Base-by-base conservation (phyloP, 2,113 vertebrate genomes). In the Lamprotornis superbus region DNA sequence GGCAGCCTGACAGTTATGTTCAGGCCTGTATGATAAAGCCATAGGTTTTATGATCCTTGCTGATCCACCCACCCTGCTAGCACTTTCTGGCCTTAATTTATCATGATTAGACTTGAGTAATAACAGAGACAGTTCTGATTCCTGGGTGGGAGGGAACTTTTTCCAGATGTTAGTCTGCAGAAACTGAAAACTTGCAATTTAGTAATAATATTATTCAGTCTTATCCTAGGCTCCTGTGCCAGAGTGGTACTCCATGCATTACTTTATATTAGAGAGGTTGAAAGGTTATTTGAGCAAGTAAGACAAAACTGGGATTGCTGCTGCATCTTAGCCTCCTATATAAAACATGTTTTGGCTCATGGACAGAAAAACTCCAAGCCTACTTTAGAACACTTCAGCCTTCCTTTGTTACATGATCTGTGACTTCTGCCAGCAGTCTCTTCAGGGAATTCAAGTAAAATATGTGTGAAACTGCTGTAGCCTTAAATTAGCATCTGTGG, bases 61-160 rank as follows among this genome's bases (percentile, higher is more conserved):
- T 88, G 59, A 79, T 90, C 89, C 87, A 85, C 93, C 91, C 90
- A 88, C 90, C 37, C 78, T 94, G 47, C 71, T 70, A 90, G 71
- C 79, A 46, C 46, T 85, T 82, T 93, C 31, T 9, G 31, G 71
- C 56, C 77, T 76, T 80, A 69, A 61, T 91, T 93, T 88, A 74
- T 87, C 77, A 12, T 81, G 63, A 87, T 87, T 85, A 82, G 33
- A 80, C 90, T 88, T 91, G 78, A 95, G 56, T 77, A 90, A 70
- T 67, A 84, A 56, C 71, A 93, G 74, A 89, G 42, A 28, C 56
- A 77, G 67, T 52, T 84, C 59, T 70, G 30, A 83, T 91, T 91
- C 52, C 82, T 82, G 50, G 74, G 63, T 77, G 75, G 83, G 87
- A 94, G 84, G 67, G 39, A 93, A 88, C 35, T 52, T 81, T 6